Evolutionary conservation across 2,888 invertebrate species (phyloP), one percentile per base, ranked within the genome.

Genomic region (Dicyrtoma fusca): DNA sequence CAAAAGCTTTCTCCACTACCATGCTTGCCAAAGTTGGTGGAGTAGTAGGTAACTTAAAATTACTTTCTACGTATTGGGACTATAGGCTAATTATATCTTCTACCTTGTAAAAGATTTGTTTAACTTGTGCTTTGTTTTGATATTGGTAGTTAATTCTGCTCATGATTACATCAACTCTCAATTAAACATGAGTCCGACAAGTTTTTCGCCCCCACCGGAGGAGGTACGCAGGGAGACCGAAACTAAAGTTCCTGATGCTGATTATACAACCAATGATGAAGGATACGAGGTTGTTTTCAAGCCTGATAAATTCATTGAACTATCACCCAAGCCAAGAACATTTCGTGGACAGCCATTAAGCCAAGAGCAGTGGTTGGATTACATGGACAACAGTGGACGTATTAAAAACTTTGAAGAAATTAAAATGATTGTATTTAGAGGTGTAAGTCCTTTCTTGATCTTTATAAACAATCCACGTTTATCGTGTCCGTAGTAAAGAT

Each of bases 371-470:
- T 98, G 97, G 97, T 86, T 89, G 10, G 89, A 89, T 68, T 88
- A 90, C 80, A 89, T 92, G 82, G 91, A 93, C 82, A 84, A 88
- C 1, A 91, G 93, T 75, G 97, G 97, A 0, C 87, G 90, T 82
- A 88, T 97, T 49, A 88, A 86, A 57, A 90, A 95, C 82, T 87
- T 91, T 0, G 90, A 91, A 10, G 88, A 89, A 8, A 87, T 97
- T 0, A 92, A 91, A 83, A 89, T 91, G 81, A 88, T 92, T 61
- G 92, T 99, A 82, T 98, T 97, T 83, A 89, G 91, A 85, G 97
- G 97, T 82, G 94, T 93, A 83, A 85, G 88, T 86, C 34, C 34
- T 3, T 8, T 5, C 34, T 61, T 69, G 26, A 4, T 25, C n/a
- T 62, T 63, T n/a, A 26, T 45, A 45, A 11, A 13, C 45, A 49